Evolutionary conservation across 53 echinoderm and acorn worm genomes (phyloP).

Genomic region (Antedon mediterranea): DNA sequence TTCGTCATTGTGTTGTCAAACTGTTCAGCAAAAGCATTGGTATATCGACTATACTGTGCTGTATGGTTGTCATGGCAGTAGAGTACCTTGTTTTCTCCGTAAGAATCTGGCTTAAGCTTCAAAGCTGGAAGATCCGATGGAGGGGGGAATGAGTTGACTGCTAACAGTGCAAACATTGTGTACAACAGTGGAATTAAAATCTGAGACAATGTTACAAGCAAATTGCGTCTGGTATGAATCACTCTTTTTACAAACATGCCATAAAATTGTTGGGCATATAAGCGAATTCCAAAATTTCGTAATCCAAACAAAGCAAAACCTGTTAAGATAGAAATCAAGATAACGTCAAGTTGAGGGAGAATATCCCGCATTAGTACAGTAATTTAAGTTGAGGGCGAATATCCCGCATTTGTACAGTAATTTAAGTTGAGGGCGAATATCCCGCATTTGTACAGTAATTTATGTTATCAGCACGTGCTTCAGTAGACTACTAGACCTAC

Average conservation of each 20-base stretch:
- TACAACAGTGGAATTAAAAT: constrained; percentile 32
- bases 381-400: too few relatives aligned
- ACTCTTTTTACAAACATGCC: constrained; percentile 67
- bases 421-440: too few relatives aligned
- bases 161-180: constrained; percentile 24
- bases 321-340: too few relatives aligned
- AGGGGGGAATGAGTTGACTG: constrained; percentile 12
- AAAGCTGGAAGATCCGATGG: constrained; percentile 2
- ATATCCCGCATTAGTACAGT: too few relatives aligned
- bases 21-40: constrained; percentile 9
- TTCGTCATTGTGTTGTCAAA: not conserved
- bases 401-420: too few relatives aligned
- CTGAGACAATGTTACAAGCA: constrained; percentile 43
- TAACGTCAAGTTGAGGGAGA: too few relatives aligned
- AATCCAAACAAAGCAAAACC: constrained; percentile 7
- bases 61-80: constrained; percentile 1
- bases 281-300: constrained; percentile 38
- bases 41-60: not conserved
- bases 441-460: too few relatives aligned
- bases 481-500: not conserved
- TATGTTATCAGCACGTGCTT: too few relatives aligned
- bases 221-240: constrained; percentile 57
- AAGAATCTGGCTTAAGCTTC: constrained; percentile 1
- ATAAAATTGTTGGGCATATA: constrained; percentile 64
- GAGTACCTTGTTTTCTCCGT: constrained; percentile 3